Evolutionary conservation across 2,888 invertebrate genomes (phyloP), one percentile per base, ranked within the genome.

Genomic region (Phyllotreta striolata): DNA sequence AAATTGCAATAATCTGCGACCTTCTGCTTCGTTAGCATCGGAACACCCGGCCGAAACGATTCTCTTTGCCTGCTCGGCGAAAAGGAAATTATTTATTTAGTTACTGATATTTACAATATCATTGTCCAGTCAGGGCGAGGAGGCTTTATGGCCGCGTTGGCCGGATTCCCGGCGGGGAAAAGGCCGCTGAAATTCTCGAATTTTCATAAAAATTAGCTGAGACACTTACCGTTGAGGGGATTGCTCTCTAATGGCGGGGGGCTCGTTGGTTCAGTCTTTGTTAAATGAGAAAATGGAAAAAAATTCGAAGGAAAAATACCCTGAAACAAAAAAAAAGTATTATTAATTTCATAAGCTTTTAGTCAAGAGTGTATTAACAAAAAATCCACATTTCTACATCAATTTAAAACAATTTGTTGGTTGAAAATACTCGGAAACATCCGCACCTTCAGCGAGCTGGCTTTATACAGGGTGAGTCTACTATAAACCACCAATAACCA

Each of bases 231-330:
- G 65, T 77, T 82, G 41, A 82, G 71, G 38, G 82, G 82, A 68
- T 77, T 80, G 56, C 72, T 72, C 24, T 80, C 80, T 69, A 78
- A 69, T 10, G 76, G 83, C 51, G 80, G 82, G 54, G 78, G 79
- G 66, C 80, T 82, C 66, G 75, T 75, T 64, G 79, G 76, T 63
- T 81, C 81, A 73, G 78, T 79, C 76, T 81, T 81, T 68, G 66
- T 62, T 62, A 82, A 70, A 66, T 81, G 80, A 64, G 82, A 75
- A 73, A 81, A 83, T 54, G 82, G 80, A 67, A 83, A 77, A 72
- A 83, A 77, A 73, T 79, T 82, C 62, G 81, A 77, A 38, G 83
- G 82, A 71, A 84, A 82, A 72, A 82, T 81, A 68, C 83, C 81
- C 85, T 85, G 80, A 3, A 80, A 80, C 56, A 65, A 72, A 71